Percentiles rank a stretch among this genome's conserved stretches.
Evolutionary conservation across 2,888 invertebrate species (phyloP).

Genomic region (Thymelicus lineola): DNA sequence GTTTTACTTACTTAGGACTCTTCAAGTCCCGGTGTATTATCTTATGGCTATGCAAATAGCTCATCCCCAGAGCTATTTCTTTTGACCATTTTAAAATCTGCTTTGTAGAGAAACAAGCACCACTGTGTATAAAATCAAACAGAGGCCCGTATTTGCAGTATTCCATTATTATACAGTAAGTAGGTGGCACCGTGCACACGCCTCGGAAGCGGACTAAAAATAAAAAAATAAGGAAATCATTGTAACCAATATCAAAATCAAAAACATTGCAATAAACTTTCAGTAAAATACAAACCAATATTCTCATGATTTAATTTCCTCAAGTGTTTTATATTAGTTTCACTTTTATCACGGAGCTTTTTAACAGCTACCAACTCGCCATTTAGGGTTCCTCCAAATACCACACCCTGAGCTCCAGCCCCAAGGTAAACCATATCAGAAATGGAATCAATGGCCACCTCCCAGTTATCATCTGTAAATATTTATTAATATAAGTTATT

Average conservation of each 20-base stretch:
- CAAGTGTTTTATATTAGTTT: conserved; percentile 96
- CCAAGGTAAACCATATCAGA: conserved; percentile 95
- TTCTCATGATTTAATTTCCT: conserved; percentile 97
- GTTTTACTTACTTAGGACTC: conserved; percentile 96
- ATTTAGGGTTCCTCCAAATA: conserved; percentile 93
- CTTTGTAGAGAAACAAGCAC: conserved; percentile 93
- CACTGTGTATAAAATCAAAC: conserved; percentile 94
- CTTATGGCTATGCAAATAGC: conserved; percentile 97
- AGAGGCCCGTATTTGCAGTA: conserved; percentile 98
- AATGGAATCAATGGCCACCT: conserved; percentile 96
- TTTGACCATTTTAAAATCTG: conserved; percentile 96
- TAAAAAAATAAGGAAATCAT: neutral
- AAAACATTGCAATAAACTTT: neutral
- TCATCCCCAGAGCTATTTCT: conserved; percentile 98
- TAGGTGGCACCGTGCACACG: conserved; percentile 96
- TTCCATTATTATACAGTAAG: conserved; percentile 99
- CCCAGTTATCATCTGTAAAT: conserved; percentile 91
- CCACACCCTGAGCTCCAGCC: conserved; percentile 98
- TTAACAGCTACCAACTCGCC: conserved; percentile 97
- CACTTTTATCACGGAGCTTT: conserved; percentile 95
- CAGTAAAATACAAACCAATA: conserved; percentile 79
- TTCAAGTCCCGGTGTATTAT: conserved; percentile 99
- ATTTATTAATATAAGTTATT: neutral
- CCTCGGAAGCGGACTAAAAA: conserved; percentile 89
- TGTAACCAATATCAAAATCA: neutral